phyloP scores from a whole-genome alignment of 1,140 invertebrate genomes.

The Cyphomyrmex costatus region DNA sequence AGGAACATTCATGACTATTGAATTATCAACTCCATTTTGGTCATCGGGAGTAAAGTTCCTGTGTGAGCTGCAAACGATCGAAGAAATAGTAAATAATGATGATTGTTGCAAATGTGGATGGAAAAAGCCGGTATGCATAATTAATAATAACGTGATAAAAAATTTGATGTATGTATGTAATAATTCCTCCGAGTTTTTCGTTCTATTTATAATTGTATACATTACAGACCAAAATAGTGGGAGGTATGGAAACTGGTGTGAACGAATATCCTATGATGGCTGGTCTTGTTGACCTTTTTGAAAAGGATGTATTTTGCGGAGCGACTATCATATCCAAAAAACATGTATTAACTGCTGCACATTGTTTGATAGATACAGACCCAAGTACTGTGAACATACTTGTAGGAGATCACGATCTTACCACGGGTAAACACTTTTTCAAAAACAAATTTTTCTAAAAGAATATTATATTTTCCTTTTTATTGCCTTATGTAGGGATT shows the following conservation, averaged over 20 bases:
- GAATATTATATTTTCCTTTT: neutral
- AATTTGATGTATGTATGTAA: neutral
- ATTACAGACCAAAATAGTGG: constrained; percentile 88
- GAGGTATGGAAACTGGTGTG: constrained; percentile 87
- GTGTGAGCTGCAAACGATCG: constrained; percentile 84
- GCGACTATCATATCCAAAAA: constrained; percentile 88
- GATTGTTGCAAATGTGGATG: constrained; percentile 87
- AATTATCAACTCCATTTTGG: constrained; percentile 76
- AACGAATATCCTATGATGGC: constrained; percentile 91
- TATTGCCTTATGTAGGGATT: too few relatives aligned
- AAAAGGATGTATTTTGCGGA: constrained; percentile 88
- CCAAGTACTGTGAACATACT: constrained; percentile 83
- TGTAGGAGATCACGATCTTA: constrained; percentile 88
- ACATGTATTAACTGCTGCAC: constrained; percentile 91
- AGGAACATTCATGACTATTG: constrained; percentile 84
- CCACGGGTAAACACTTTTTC: constrained; percentile 67
- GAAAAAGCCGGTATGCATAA: constrained; percentile 85
- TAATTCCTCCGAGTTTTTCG: neutral
- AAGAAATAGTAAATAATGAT: constrained; percentile 37
- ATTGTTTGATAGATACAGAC: constrained; percentile 86
- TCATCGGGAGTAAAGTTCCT: constrained; percentile 86
- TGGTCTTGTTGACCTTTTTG: constrained; percentile 85
- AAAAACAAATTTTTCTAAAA: neutral
- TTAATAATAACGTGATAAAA: neutral
- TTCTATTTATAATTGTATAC: constrained; percentile 11